Evolutionary conservation across 30 jellyfish, hydroid and myxozoan species (phyloP), one percentile per base, ranked within the genome.

Genomic region (Hydra vulgaris): DNA sequence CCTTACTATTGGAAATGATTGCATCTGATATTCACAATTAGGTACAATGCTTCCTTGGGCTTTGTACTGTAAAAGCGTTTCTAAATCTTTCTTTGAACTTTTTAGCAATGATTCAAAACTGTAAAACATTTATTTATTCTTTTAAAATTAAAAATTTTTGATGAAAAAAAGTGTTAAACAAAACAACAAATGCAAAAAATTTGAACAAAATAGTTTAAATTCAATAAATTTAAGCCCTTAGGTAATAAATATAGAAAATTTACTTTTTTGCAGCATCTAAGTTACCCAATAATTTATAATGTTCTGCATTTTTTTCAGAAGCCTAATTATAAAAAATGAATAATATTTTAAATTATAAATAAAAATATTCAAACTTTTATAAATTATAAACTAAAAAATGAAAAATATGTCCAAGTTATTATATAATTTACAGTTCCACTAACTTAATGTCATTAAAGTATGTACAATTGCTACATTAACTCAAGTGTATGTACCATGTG

Each of bases 1-100:
- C 98, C 89, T 87, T 53, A 87, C 96, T 73, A 92, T 84, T 18
- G 98, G 95, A 71, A 92, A 92, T 23, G 98, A 67, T 55, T 92
- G 87, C 85, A 73, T 87, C 70, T 80, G 95, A 71, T 85, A 92
- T 23, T 87, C 92, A 54, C 95, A 92, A 26, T 86, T 87, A 0
- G 98, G 98, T 0, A 87, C 95, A 0, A 96, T 94, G 8, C 75
- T 73, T 0, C 94, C 89, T 74, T 83, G 95, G 18, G 82, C 19
- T 74, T 84, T 87, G 22, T 92, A 80, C 27, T 83, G 83, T 23
- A 66, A 66, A 21, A 92, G 66, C 0, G 96, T 87, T 54, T 83
- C 94, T 24, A 92, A 70, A 71, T 92, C 98, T 81, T 87, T 95
- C 85, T 92, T 89, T 8, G 98, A 92, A 18, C 95, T 88, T 52